These are phyloP conservation scores for Fregetta grallaria DNA, from an alignment of 2,113 vertebrate species.

Conservation along the genomic window DNA sequence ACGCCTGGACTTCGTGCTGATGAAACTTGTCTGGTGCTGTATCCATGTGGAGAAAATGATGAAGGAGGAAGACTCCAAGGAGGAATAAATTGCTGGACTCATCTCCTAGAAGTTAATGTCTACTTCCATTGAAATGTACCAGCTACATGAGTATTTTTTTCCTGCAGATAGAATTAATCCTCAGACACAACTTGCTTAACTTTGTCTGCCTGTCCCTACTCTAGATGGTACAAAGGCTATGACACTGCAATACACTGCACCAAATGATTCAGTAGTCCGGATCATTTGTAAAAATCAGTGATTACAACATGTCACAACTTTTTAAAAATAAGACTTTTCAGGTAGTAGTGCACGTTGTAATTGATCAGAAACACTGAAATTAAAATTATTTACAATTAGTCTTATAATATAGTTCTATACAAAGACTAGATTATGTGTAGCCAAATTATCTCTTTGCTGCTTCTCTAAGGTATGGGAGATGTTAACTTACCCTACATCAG, in stretches of 20 bases:
- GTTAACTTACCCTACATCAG: background rate
- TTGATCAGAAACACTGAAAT: background rate
- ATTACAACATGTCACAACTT: background rate
- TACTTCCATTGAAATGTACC: background rate
- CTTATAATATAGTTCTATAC: background rate
- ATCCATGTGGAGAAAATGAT: background rate
- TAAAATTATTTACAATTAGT: background rate
- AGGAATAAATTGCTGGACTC: background rate
- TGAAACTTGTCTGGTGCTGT: background rate
- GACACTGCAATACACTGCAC: background rate
- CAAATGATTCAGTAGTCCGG: background rate
- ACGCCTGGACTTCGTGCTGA: background rate
- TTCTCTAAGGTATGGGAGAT: background rate
- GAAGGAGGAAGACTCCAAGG: background rate
- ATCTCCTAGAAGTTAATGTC: background rate
- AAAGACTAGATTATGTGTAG: background rate
- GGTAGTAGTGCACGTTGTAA: background rate
- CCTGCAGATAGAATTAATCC: background rate
- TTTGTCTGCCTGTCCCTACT: background rate
- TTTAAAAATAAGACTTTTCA: background rate
- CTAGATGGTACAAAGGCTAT: background rate
- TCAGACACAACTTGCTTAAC: background rate
- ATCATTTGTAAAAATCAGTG: background rate
- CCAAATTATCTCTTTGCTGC: background rate
- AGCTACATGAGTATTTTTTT: background rate